phyloP scores from a whole-genome alignment of 2,797 vertebrate species.

The Manis pentadactyla region DNA sequence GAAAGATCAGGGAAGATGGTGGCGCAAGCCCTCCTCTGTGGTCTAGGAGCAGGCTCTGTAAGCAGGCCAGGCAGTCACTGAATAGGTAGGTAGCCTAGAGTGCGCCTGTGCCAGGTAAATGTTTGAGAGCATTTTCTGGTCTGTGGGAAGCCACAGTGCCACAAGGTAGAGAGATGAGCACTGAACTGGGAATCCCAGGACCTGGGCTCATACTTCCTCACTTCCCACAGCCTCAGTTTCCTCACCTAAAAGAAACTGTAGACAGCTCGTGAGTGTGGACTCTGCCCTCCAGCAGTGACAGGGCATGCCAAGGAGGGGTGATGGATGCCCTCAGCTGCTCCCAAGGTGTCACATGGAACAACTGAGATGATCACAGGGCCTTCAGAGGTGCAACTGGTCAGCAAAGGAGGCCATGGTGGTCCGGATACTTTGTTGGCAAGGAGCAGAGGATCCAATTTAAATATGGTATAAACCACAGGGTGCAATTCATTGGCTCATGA shows the following conservation, averaged over 20 bases:
- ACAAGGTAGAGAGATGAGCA: neutral
- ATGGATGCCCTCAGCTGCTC: neutral
- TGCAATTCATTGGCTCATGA: neutral
- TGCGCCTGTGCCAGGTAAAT: neutral
- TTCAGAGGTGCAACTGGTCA: neutral
- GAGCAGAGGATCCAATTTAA: neutral
- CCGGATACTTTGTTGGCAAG: neutral
- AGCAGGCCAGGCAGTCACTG: neutral
- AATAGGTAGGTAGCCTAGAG: neutral
- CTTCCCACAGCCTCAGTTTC: neutral
- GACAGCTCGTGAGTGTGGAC: neutral
- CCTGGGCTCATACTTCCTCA: neutral
- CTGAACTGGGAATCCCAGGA: no score
- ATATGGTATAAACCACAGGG: neutral
- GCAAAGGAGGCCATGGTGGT: neutral
- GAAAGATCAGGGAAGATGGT: neutral
- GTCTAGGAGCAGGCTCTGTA: neutral
- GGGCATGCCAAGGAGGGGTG: neutral
- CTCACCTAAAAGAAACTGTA: neutral
- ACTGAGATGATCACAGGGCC: neutral
- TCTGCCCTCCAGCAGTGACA: neutral
- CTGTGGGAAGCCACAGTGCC: neutral
- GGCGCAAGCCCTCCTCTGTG: neutral
- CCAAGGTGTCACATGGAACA: neutral
- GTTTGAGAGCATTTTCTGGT: neutral